Percentiles rank a stretch among this genome's conserved stretches.
Conservation (phyloP, 2,888 invertebrate genomes). For the Macaria notata region DNA sequence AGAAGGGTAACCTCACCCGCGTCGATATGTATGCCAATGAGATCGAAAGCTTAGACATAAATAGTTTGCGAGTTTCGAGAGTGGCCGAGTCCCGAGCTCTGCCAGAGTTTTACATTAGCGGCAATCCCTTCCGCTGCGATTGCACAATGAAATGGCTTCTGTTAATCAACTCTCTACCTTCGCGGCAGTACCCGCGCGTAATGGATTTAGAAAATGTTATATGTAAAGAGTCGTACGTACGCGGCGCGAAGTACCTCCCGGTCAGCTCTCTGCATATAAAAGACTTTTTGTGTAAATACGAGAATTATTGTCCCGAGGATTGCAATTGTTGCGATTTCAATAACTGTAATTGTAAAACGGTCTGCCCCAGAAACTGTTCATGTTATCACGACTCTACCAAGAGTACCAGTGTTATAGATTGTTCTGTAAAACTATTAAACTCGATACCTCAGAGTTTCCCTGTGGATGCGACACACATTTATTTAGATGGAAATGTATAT, state of each 20-base stretch:
- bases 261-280: constrained; percentile 88
- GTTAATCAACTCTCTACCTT: constrained; percentile 91
- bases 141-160: constrained; percentile 98
- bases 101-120: constrained; percentile 95
- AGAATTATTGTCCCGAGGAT: constrained; percentile 93
- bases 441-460: constrained; percentile 92
- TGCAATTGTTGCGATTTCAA: constrained; percentile 98
- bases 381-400: constrained; percentile 97
- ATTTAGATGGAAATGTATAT: constrained; percentile 94
- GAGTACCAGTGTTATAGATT: constrained; percentile 95
- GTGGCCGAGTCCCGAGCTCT: constrained; percentile 86
- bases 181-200: constrained; percentile 91
- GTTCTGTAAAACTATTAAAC: constrained; percentile 89
- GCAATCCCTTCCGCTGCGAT: constrained; percentile 96
- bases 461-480: constrained; percentile 95
- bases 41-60: constrained; percentile 90
- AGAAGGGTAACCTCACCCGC: constrained; percentile 90
- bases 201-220: constrained; percentile 94
- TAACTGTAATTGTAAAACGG: constrained; percentile 97
- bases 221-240: constrained; percentile 92
- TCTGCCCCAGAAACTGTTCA: constrained; percentile 95
- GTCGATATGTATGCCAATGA: constrained; percentile 96
- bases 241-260: constrained; percentile 90
- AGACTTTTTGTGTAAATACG: constrained; percentile 95
- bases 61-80: constrained; percentile 88